Evolutionary conservation across 1,140 invertebrate genomes (phyloP).

Genomic region (Probaryconus sp.): DNA sequence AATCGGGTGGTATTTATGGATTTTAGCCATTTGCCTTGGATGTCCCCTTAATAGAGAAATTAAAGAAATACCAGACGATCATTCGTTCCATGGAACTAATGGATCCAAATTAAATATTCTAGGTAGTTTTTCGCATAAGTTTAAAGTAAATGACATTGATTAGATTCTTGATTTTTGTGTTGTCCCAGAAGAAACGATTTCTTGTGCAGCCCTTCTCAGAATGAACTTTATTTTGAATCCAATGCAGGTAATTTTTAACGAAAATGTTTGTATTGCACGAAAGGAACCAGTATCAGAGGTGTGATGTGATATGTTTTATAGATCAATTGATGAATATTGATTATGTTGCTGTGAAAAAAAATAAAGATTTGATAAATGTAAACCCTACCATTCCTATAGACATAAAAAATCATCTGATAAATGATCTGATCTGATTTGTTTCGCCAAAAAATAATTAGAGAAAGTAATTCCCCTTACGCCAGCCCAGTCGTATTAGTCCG

Average conservation of each 20-base stretch:
- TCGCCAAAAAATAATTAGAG: no score
- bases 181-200: constrained; percentile 6
- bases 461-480: constrained; percentile 1
- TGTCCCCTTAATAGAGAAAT: no score
- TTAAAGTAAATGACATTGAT: neutral
- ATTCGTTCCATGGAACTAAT: constrained; percentile 8
- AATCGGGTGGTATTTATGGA: no score
- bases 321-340: neutral
- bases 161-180: neutral
- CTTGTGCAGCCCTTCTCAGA: neutral
- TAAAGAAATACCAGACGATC: no score
- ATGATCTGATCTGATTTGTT: no score
- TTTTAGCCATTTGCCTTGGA: no score
- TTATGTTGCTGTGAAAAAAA: no score
- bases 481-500: constrained; percentile 2
- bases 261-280: neutral
- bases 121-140: neutral
- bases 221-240: neutral
- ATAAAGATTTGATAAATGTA: no score
- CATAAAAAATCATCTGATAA: no score
- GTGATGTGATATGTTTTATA: neutral
- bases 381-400: no score
- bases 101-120: neutral
- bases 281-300: neutral
- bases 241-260: neutral